Evolutionary conservation across 2,797 vertebrate genomes (phyloP).

Genomic region (Alectoris magna): DNA sequence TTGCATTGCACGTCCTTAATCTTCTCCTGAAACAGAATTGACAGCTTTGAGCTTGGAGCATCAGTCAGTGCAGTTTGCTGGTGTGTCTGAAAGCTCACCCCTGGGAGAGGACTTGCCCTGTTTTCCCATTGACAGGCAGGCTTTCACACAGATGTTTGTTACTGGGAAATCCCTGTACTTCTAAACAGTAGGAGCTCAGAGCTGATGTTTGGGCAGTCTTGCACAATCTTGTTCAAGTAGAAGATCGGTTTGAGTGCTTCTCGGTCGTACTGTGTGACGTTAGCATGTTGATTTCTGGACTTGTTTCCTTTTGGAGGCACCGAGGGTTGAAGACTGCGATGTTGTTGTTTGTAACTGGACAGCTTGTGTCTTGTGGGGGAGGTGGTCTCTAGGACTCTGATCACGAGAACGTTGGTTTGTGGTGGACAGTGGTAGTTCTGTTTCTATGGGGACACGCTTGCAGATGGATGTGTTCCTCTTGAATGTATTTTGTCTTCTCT

Average conservation of each 20-base stretch:
- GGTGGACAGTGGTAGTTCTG: neutral
- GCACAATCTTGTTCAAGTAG: neutral
- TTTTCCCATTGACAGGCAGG: rapidly evolving
- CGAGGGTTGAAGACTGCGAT: neutral
- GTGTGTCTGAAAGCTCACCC: neutral
- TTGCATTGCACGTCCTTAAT: neutral
- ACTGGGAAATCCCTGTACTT: neutral
- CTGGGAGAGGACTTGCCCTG: neutral
- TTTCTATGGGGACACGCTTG: neutral
- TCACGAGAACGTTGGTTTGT: neutral
- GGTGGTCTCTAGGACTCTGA: neutral
- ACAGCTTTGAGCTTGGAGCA: neutral
- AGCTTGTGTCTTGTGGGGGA: neutral
- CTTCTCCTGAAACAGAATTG: neutral
- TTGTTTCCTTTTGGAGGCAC: neutral
- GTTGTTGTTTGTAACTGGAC: neutral
- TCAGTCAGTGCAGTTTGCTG: neutral
- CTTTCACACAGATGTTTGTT: neutral
- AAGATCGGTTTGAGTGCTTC: neutral
- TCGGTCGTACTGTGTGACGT: rapidly evolving
- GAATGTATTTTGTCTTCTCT: neutral
- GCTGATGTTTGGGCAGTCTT: neutral
- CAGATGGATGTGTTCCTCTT: neutral
- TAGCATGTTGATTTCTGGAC: neutral
- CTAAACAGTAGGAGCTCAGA: neutral